phyloP scores from a whole-genome alignment of 2,888 invertebrate genomes.

The Amitus sp. region DNA sequence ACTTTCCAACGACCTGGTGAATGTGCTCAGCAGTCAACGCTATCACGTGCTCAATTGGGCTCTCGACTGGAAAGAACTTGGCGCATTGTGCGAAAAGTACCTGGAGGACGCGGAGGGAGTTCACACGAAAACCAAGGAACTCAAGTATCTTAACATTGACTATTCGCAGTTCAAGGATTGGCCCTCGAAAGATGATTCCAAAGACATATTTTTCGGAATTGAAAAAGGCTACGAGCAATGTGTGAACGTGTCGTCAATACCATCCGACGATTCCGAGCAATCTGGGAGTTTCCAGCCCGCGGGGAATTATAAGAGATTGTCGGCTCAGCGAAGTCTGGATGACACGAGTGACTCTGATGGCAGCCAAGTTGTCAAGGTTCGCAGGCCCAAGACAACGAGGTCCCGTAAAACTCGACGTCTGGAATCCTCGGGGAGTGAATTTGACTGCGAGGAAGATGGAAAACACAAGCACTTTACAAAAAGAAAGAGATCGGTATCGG shows the following conservation, averaged over 20 bases:
- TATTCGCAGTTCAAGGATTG: constrained; percentile 75
- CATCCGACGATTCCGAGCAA: constrained; percentile 57
- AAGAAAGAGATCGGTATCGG: constrained; percentile 55
- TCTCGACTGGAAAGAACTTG: constrained; percentile 70
- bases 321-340: constrained; percentile 55
- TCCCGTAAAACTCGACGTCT: constrained; percentile 56
- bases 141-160: constrained; percentile 80
- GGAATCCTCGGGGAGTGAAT: constrained; percentile 63
- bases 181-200: constrained; percentile 70
- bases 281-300: constrained; percentile 58
- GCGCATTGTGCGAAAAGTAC: constrained; percentile 70
- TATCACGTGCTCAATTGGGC: constrained; percentile 80
- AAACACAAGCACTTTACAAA: constrained; percentile 53
- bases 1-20: constrained; percentile 77
- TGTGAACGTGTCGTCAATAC: constrained; percentile 59
- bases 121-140: constrained; percentile 74
- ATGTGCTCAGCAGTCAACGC: constrained; percentile 76
- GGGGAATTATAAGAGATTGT: constrained; percentile 51
- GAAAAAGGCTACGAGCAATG: constrained; percentile 71
- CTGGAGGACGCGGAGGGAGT: constrained; percentile 71
- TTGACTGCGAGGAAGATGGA: constrained; percentile 54
- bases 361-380: constrained; percentile 51
- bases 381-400: constrained; percentile 48
- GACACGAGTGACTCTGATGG: constrained; percentile 60
- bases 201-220: constrained; percentile 71